phyloP scores from a whole-genome alignment of 2,888 invertebrate species.

The Lumbricus terrestris region DNA sequence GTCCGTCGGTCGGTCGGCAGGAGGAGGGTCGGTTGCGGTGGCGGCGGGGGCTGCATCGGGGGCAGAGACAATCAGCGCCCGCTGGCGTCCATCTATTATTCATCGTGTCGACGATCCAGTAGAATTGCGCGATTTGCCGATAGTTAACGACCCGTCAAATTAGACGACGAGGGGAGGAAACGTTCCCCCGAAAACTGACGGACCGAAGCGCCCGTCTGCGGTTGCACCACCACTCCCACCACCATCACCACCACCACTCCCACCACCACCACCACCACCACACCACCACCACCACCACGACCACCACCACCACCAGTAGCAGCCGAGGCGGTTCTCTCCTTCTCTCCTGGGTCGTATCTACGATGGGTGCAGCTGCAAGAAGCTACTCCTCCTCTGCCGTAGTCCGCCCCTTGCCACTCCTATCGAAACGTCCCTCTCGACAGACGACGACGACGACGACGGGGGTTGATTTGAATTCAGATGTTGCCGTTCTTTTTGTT shows the following conservation, averaged over 20 bases:
- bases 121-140: background rate
- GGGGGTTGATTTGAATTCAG: background rate
- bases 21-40: too few species aligned
- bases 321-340: background rate
- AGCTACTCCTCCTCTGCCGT: background rate
- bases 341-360: background rate
- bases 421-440: background rate
- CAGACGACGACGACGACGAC: conserved; percentile 3
- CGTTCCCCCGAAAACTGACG: background rate
- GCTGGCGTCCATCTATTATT: background rate
- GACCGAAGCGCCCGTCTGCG: background rate
- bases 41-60: background rate
- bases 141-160: conserved; percentile 3
- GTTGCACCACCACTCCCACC: too few species aligned
- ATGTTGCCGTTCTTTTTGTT: background rate
- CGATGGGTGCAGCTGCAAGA: background rate
- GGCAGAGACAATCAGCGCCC: background rate
- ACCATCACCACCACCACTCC: too few species aligned
- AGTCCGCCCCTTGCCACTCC: background rate
- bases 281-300: too few species aligned
- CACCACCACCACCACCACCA: too few species aligned
- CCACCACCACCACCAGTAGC: too few species aligned
- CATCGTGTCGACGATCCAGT: background rate
- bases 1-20: background rate
- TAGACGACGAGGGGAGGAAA: background rate